These are phyloP conservation scores for Clarias gariepinus DNA, from an alignment of 2,113 vertebrate species.

Conservation along the genomic window DNA sequence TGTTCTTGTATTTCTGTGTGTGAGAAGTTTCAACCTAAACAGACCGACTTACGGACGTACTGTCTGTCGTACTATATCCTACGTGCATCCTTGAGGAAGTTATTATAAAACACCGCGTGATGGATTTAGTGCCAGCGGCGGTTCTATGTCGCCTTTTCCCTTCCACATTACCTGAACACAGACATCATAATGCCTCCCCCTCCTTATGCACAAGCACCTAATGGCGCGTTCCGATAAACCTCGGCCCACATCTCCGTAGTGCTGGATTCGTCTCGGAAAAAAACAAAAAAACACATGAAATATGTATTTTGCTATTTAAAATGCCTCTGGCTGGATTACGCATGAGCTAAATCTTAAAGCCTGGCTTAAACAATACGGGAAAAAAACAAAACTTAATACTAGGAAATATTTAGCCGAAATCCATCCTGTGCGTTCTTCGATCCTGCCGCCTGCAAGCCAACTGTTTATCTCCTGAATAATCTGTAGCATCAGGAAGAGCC, in stretches of 20 bases:
- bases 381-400: background rate
- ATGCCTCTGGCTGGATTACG: constrained; percentile 64
- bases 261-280: background rate
- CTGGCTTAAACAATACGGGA: constrained; percentile 46
- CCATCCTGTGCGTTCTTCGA: constrained; percentile 13
- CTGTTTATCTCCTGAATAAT: constrained; percentile 4
- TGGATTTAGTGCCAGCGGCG: constrained; percentile 68
- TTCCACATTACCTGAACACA: constrained; percentile 68
- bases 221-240: constrained; percentile 72
- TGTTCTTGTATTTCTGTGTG: background rate
- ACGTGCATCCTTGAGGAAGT: constrained; percentile 60
- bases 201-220: constrained; percentile 52
- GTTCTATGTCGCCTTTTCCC: constrained; percentile 66
- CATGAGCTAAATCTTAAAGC: constrained; percentile 56
- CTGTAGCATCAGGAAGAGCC: background rate
- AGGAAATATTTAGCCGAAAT: constrained; percentile 51
- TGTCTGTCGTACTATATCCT: constrained; percentile 59
- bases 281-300: too few relatives aligned
- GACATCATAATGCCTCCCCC: constrained; percentile 66
- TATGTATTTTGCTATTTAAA: constrained; percentile 16
- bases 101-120: constrained; percentile 66
- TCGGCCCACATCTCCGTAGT: constrained; percentile 24
- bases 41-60: constrained; percentile 58
- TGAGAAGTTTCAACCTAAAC: too few relatives aligned
- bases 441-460: background rate